Evolutionary conservation across 2,113 vertebrate genomes (phyloP), one percentile per base, ranked within the genome.

Genomic region (Rissa tridactyla): DNA sequence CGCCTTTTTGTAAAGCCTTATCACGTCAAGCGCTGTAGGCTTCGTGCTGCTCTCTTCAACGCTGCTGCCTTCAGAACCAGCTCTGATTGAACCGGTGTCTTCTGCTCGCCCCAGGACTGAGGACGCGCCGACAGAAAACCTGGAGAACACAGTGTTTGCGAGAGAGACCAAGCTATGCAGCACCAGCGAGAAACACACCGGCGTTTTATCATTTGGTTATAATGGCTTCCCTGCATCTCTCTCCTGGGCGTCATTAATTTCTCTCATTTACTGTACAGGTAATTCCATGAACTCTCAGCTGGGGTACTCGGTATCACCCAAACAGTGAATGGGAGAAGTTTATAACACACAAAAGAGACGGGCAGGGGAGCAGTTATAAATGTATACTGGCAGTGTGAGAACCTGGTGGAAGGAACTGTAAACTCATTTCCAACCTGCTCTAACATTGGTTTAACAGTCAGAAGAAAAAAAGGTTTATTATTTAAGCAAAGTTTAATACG

Each of bases 221-320:
- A 62, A 75, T 58, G n/a, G 11, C 49, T 92, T 91, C 62, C 23
- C 62, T 83, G 32, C 58, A 22, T 58, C 7, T 66, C 17, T 66
- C 36, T 89, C 86, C 55, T 49, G 73, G 40, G 20, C 34, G 34
- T 66, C 54, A 23, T 62, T 62, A 80, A 80, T 36, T 92, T 77
- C 3, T 40, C 54, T 70, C 46, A 26, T 92, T 95, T 79, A 79
- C 49, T 84, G 15, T 29, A 19, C n/a, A 64, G 32, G 26, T 71
- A 71, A 79, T 90, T 90, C 84, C 79, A 54, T 54, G 62, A 75
- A 32, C 17, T 73, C 69, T 73, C 81, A 86, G 86, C 71, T 92
- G 77, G 8, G 5, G 19, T 51, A 46, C 79, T 79, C 49, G 15
- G 25, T 57, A 88, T 94, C 88, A 87, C 66, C 81, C 65, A 85